A percentile compares a stretch with the other conserved stretches of the same genome.
These are phyloP conservation scores for Carassius carassius DNA, from an alignment of 2,113 vertebrate genomes.

Conservation along the genomic window DNA sequence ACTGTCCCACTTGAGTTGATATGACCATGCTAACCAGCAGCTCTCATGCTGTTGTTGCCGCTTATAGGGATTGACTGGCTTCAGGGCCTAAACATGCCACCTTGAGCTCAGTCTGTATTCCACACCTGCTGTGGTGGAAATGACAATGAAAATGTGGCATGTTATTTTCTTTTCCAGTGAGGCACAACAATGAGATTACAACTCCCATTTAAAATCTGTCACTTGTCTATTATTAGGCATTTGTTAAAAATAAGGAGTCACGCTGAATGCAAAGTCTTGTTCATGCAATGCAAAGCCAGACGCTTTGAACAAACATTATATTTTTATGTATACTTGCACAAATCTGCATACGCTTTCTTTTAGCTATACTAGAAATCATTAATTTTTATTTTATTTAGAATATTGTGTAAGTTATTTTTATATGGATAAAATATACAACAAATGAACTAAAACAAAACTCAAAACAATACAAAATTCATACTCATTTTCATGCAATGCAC, in stretches of 20 bases:
- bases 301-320: background rate
- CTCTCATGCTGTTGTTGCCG: conserved; percentile 5
- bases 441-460: background rate
- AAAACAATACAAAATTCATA: background rate
- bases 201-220: conserved; percentile 32
- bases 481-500: background rate
- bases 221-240: conserved; percentile 34
- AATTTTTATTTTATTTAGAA: background rate
- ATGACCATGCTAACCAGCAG: background rate
- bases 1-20: background rate
- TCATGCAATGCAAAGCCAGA: background rate
- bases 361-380: background rate
- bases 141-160: conserved; percentile 52
- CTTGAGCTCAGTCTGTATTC: conserved; percentile 31
- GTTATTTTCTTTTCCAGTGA: conserved; percentile 45
- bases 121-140: conserved; percentile 54
- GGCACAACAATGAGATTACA: conserved; percentile 41
- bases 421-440: background rate
- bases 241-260: background rate
- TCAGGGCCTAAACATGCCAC: conserved; percentile 48
- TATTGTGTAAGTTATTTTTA: background rate
- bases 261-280: background rate
- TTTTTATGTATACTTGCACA: background rate
- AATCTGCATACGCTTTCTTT: background rate
- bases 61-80: conserved; percentile 43